Base-by-base conservation (phyloP, 2,113 vertebrate genomes). In the Chiloscyllium plagiosum region DNA sequence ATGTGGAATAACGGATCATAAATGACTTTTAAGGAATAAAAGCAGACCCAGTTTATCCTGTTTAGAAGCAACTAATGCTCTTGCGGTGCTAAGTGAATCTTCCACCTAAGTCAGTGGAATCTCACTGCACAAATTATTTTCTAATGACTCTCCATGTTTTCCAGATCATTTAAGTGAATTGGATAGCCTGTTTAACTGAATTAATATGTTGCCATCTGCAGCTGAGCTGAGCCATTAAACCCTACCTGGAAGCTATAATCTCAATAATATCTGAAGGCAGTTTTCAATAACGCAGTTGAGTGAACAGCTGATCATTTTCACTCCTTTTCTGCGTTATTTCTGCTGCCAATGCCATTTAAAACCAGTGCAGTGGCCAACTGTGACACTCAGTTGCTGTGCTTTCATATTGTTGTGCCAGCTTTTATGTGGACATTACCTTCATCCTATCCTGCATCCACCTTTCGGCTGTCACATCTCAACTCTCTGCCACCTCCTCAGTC, bases 131-230 rank as follows among this genome's bases (percentile, higher is more conserved):
- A 68, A 66, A 93, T 66, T 66, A 66, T 93, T 93, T 93, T 93
- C n/a, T 93, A 37, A 93, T 66, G 61, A 93, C 65, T 93, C n/a
- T 61, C 33, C 19, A 20, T 66, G 61, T 65, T 66, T 93, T 66
- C 61, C n/a, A 66, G 89, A 93, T 66, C 89, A 93, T 93, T 93
- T 93, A 93, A 93, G 37, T 93, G 89, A 93, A 93, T 93, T 93
- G 61, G 61, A 93, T 66, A 65, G 52, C 89, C 61, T 37, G 65
- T 93, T 93, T 93, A 66, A 93, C 89, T 93, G 33, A 93, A 93
- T 93, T 93, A 66, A 66, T 93, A 66, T 93, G 33, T 93, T 93
- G 89, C 61, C 89, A 93, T 66, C 61, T 66, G 61, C 56, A 93
- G 61, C 19, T 93, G 89, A 93, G n/a, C 61, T 93, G 61, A 83